Base-by-base conservation (phyloP, 2,797 vertebrate species). In the Acanthornis magna region DNA sequence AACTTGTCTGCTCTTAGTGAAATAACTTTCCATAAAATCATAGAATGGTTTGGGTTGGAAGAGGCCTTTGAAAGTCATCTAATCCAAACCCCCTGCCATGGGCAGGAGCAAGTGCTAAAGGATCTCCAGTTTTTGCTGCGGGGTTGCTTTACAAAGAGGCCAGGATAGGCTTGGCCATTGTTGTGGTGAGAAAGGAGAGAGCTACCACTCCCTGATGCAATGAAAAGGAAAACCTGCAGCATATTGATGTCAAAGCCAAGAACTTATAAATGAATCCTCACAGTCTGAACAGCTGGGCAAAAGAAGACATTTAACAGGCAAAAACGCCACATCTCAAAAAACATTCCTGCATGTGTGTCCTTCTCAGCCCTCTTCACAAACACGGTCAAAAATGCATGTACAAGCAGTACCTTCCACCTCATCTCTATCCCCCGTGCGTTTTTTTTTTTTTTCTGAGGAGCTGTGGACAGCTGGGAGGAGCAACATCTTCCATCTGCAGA, bases 381-480 rank as follows among this genome's bases (percentile, higher is more conserved):
- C 40, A 70, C 1, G 1, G 40, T 42, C 2, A 4, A 80, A 89
- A 70, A 23, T 47, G 8, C 9, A n/a, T 17, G 9, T 4, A 30
- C 32, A 66, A 79, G 43, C 17, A 61, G 7, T 9, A 32, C 65
- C 51, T 70, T 82, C 48, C 45, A 57, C 19, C 26, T 74, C 67
- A 70, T 51, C 42, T 63, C 76, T 50, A n/a, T 2, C 6, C 20
- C 11, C 14, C 1, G 0, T 21, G 26, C 9, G 38, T 45, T 45
- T 45, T 4, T 2, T 50, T 50, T 54, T 76, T 65, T 61, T 54
- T 76, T 5, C 25, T 1, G 3, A 85, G 75, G 61, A 91, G 72
- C 32, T 76, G 60, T 12, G 67, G 91, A 88, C 88, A 92, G 85
- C 92, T 95, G 92, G 57, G 55, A 73, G 62, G 85, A 85, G 17